These are phyloP conservation scores for Meloidogyne exigua DNA, from an alignment of 1,140 invertebrate genomes.

Conservation along the genomic window DNA sequence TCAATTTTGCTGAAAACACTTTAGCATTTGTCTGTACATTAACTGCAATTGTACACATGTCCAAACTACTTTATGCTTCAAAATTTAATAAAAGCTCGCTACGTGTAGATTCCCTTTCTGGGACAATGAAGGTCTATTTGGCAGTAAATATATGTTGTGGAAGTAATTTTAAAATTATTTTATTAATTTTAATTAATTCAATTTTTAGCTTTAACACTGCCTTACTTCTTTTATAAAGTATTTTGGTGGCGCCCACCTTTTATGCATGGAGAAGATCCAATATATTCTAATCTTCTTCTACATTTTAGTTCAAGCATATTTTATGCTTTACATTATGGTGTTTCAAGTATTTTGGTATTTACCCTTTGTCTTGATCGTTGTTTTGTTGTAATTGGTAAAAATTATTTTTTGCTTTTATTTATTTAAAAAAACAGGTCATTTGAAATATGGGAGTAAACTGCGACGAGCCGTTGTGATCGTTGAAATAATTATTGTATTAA, in stretches of 20 bases:
- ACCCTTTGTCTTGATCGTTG: background rate
- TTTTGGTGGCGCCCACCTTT: constrained; percentile 10
- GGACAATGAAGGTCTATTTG: too few species aligned
- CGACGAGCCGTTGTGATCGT: background rate
- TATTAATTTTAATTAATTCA: too few species aligned
- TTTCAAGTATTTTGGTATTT: constrained; percentile 2
- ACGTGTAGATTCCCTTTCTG: too few species aligned
- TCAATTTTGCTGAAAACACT: too few species aligned
- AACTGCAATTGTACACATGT: too few species aligned
- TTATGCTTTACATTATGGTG: background rate
- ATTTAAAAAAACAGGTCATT: background rate
- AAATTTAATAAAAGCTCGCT: too few species aligned
- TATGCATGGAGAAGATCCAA: background rate
- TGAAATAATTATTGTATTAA: background rate
- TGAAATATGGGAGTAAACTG: background rate
- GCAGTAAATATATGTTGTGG: too few species aligned
- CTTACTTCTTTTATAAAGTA: constrained; percentile 9
- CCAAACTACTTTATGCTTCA: too few species aligned
- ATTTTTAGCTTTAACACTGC: background rate
- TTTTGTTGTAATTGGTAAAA: background rate
- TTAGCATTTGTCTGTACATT: too few species aligned
- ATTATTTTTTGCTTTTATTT: too few species aligned
- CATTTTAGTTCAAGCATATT: background rate
- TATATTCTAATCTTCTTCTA: background rate
- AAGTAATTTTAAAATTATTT: too few species aligned